phyloP scores from a whole-genome alignment of 2,113 vertebrate species.

The Corvus cornix region DNA sequence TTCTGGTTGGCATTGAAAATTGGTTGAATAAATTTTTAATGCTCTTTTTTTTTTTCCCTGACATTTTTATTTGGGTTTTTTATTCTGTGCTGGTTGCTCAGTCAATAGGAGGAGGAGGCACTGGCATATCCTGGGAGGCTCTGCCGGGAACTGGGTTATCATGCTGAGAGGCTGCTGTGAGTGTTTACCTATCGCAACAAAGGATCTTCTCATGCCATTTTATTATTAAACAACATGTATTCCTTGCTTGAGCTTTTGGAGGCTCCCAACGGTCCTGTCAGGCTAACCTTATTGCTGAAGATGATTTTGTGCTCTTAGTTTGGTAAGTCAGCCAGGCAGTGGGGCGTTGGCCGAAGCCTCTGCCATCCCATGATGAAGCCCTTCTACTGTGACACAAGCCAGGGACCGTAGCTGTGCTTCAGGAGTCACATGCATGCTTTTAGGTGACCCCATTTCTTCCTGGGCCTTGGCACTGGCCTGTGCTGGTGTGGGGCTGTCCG shows the following conservation, averaged over 20 bases:
- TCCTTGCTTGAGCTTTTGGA: neutral
- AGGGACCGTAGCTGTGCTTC: accelerated
- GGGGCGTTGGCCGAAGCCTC: accelerated
- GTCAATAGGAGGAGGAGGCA: neutral
- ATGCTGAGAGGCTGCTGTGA: conserved; percentile 3
- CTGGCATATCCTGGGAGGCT: neutral
- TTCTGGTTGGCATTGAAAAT: conserved; percentile 5
- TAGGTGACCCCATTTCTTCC: neutral
- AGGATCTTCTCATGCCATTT: conserved; percentile 27
- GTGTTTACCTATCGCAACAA: neutral
- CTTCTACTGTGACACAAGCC: neutral
- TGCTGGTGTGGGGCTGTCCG: neutral
- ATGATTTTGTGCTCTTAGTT: neutral
- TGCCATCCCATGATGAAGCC: accelerated
- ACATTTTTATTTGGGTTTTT: neutral
- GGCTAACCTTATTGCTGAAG: neutral
- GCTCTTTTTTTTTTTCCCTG: neutral
- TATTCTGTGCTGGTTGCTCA: neutral
- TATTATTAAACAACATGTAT: conserved; percentile 31
- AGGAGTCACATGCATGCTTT: neutral
- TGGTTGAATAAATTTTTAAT: neutral
- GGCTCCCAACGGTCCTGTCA: conserved; percentile 27
- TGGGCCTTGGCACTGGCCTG: accelerated
- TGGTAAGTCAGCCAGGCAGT: neutral
- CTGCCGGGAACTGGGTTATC: neutral